A percentile compares a stretch with the other conserved stretches of the same genome.
phyloP scores from a whole-genome alignment of 2,113 vertebrate species.

The Urocynchramus pylzowi region DNA sequence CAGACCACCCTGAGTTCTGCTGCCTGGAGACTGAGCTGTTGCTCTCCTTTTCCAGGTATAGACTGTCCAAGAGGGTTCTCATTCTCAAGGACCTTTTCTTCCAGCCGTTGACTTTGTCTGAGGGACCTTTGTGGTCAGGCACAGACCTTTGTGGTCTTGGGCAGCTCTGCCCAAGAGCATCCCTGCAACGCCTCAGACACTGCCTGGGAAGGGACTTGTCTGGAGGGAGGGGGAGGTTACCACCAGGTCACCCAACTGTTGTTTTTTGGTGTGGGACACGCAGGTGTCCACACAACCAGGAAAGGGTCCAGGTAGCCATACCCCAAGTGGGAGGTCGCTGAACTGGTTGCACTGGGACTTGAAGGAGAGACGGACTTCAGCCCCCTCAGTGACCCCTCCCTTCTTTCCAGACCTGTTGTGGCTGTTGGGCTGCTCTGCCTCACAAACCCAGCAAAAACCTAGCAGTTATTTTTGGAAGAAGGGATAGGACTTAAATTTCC shows the following conservation, averaged over 20 bases:
- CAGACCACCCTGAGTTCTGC: not conserved
- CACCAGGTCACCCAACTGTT: not conserved
- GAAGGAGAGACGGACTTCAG: not conserved
- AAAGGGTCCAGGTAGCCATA: not conserved
- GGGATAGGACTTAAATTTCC: not conserved
- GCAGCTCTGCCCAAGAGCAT: not conserved
- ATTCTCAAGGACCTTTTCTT: not conserved
- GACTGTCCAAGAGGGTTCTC: not conserved
- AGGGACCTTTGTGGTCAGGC: not conserved
- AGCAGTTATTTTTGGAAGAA: not conserved
- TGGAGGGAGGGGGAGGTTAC: not conserved
- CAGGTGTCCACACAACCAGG: no score
- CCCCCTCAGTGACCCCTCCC: accelerated
- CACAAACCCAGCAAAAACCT: not conserved
- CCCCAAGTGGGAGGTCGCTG: not conserved
- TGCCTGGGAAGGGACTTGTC: accelerated
- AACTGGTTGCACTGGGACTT: not conserved
- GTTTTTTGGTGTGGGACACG: accelerated
- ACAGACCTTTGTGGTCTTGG: not conserved
- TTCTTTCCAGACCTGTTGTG: not conserved
- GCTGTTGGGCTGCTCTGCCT: not conserved
- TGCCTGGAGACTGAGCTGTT: not conserved
- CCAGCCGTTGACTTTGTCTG: not conserved
- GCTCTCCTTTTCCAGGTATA: not conserved
- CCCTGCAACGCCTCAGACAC: not conserved